phyloP scores from a whole-genome alignment of 2,888 invertebrate genomes.

The Polydrusus tereticollis region DNA sequence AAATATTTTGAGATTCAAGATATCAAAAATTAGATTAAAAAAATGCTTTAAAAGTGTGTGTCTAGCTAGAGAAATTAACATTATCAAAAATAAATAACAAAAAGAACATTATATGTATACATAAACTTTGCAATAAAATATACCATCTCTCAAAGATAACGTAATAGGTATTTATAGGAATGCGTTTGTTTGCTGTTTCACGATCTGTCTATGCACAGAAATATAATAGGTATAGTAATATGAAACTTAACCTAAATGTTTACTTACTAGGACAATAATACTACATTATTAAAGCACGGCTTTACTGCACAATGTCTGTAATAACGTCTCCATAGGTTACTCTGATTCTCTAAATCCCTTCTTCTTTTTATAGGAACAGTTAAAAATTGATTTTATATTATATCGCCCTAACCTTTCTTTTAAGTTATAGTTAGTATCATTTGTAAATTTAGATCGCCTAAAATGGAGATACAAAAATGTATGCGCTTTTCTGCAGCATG shows the following conservation, averaged over 20 bases:
- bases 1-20: no score
- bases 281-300: constrained; percentile 16
- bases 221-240: constrained; percentile 30
- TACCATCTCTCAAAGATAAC: constrained; percentile 19
- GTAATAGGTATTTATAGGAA: constrained; percentile 52
- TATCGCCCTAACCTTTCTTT: no score
- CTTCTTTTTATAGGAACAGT: no score
- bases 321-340: background rate
- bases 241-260: constrained; percentile 27
- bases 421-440: no score
- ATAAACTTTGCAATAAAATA: constrained; percentile 26
- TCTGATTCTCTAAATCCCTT: no score
- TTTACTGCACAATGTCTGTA: constrained; percentile 8
- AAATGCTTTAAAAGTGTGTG: constrained; percentile 8
- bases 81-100: background rate
- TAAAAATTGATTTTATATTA: no score
- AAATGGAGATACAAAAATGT: no score
- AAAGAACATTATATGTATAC: constrained; percentile 18
- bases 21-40: no score
- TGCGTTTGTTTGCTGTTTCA: constrained; percentile 56
- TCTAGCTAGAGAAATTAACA: background rate
- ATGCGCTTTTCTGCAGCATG: no score
- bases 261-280: constrained; percentile 19
- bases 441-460: no score
- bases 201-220: constrained; percentile 58